Percentiles rank a stretch among this genome's conserved stretches.
These are phyloP conservation scores for Chaenocephalus aceratus DNA, from an alignment of 2,113 vertebrate genomes.

Conservation along the genomic window DNA sequence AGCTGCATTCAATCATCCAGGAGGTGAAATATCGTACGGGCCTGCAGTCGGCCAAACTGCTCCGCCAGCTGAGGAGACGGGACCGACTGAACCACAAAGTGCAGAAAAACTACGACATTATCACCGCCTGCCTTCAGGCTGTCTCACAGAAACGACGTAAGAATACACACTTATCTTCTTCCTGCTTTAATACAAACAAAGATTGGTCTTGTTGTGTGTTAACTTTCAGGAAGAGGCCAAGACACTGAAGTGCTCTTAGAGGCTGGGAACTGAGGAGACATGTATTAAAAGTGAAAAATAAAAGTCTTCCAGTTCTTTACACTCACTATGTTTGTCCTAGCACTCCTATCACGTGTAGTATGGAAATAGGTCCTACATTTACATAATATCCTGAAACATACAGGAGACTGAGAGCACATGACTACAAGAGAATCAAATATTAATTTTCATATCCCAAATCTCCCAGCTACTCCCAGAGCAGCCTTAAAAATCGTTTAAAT, in stretches of 20 bases:
- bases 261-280: not conserved
- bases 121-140: slow-evolving; percentile 95
- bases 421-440: not conserved
- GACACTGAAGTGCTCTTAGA: not conserved
- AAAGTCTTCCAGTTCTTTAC: not conserved
- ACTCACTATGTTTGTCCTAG: not conserved
- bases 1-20: slow-evolving; percentile 87
- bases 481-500: not conserved
- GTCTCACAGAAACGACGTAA: slow-evolving; percentile 96
- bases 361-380: slow-evolving; percentile 33
- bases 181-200: not conserved
- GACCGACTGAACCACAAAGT: slow-evolving; percentile 90
- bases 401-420: not conserved
- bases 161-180: slow-evolving; percentile 43
- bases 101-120: slow-evolving; percentile 94
- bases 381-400: not conserved
- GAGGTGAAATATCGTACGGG: slow-evolving; percentile 91
- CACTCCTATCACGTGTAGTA: slow-evolving; percentile 7
- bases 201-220: not conserved
- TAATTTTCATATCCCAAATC: not conserved
- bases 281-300: no score
- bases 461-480: not conserved
- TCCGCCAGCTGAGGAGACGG: slow-evolving; percentile 93
- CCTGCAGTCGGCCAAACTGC: slow-evolving; percentile 91
- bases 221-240: not conserved